Base-by-base conservation (phyloP, 2,888 invertebrate species). In the Actias luna region DNA sequence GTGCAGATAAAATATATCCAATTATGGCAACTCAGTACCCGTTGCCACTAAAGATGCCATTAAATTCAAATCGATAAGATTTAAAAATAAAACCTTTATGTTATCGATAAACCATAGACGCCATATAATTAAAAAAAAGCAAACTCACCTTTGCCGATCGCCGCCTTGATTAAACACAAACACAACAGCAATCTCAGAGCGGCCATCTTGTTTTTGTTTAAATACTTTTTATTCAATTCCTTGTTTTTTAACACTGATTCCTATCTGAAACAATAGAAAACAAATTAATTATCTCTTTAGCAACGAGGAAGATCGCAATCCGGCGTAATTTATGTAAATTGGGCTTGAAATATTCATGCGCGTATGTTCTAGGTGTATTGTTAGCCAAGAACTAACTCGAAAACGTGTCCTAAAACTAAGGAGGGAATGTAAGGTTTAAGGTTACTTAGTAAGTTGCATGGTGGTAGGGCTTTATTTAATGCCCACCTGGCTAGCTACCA, bases 111-210 rank as follows among this genome's bases (percentile, higher is more conserved):
- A 5, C 12, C 33, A 55, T 46, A 50, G 16, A 1, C 14, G 31
- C 27, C 18, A 16, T 36, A 22, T 58, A 42, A 31, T 46, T 42
- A 42, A 39, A 42, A 31, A 5, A 58, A 58, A 57, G 61, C 52
- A 52, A 25, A 70, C 83, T 80, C 69, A 90, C 90, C 90, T 83
- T 87, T 89, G 1, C 80, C 89, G 2, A 79, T 65, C 31, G 77
- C 84, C 64, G 79, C 71, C 63, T 88, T 87, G n/a, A 84, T 61
- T 16, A 88, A 69, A 69, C 82, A 71, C 59, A 89, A 67, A 68
- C 79, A 84, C 12, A 87, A 42, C 25, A 88, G 64, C 16, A 85
- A 65, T 65, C 81, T 84, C 1, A 84, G 29, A 12, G 77, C 69
- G 68, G 83, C 85, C 90, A 90, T 90, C 65, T 85, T 88, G 76